Percentiles rank a stretch among this genome's conserved stretches.
Evolutionary conservation across 2,888 invertebrate species (phyloP).

Genomic region (Stenoptilia bipunctidactyla): DNA sequence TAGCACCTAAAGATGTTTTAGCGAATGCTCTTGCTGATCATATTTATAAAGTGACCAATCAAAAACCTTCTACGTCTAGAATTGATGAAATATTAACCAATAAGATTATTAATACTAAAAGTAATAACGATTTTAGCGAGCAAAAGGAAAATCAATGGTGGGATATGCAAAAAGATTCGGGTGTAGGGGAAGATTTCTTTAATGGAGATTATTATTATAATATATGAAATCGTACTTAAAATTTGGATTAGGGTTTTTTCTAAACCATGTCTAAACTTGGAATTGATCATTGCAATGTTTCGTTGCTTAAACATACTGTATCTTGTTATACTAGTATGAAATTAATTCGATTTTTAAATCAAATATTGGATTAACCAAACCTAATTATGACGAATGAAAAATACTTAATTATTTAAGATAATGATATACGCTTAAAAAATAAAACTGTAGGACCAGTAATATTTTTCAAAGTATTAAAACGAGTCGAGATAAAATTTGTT

Average conservation of each 20-base stretch:
- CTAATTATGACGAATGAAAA: too few relatives aligned
- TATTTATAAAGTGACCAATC: constrained; percentile 67
- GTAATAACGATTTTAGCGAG: constrained; percentile 13
- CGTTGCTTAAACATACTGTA: too few relatives aligned
- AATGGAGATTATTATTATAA: constrained; percentile 42
- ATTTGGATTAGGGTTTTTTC: too few relatives aligned
- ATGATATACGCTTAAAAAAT: too few relatives aligned
- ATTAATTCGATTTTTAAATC: too few relatives aligned
- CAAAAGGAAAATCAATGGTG: constrained; percentile 54
- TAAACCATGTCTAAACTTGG: too few relatives aligned
- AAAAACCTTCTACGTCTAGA: constrained; percentile 57
- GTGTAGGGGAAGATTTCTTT: constrained; percentile 36
- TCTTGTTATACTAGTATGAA: too few relatives aligned
- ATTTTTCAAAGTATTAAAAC: neutral
- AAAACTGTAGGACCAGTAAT: too few relatives aligned
- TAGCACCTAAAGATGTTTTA: constrained; percentile 58
- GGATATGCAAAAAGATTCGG: constrained; percentile 39
- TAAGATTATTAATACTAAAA: constrained; percentile 39
- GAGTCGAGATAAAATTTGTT: neutral
- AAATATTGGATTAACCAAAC: too few relatives aligned
- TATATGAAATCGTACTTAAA: too few relatives aligned
- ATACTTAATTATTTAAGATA: too few relatives aligned
- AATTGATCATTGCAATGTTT: too few relatives aligned
- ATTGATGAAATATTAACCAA: constrained; percentile 60
- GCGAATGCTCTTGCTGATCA: constrained; percentile 59